Conservation (phyloP, 2,888 invertebrate species). For the Polietes domitor region DNA sequence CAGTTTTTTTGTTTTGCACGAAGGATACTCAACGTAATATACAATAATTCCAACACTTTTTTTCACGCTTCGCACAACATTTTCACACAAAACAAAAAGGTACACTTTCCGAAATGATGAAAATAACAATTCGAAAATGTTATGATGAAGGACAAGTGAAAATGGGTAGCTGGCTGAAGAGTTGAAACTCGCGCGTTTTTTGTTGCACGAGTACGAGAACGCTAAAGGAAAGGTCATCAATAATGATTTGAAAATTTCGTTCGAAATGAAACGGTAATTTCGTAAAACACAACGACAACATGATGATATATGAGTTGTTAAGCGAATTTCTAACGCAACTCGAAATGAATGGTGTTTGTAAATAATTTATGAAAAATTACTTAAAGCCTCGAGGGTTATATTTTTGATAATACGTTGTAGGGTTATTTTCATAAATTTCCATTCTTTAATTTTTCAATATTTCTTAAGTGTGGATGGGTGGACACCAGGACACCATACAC, state of each 20-base stretch:
- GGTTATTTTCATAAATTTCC: neutral
- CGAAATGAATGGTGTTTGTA: neutral
- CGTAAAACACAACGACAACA: conserved; percentile 33
- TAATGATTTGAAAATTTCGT: conserved; percentile 55
- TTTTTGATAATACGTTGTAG: neutral
- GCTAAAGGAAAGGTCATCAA: conserved; percentile 55
- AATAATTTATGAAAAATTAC: neutral
- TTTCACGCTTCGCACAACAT: neutral
- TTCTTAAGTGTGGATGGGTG: neutral
- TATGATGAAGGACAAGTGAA: conserved; percentile 57
- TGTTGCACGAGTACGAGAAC: neutral
- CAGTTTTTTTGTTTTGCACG: neutral
- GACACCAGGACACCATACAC: neutral
- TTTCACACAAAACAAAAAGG: conserved; percentile 27
- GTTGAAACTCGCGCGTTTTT: conserved; percentile 1
- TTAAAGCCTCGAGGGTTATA: neutral
- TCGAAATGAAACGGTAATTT: conserved; percentile 57
- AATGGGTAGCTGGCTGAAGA: conserved; percentile 3
- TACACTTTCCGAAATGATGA: conserved; percentile 38
- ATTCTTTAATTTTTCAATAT: neutral
- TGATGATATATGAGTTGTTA: conserved; percentile 55
- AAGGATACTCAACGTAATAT: neutral
- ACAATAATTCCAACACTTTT: conserved; percentile 54
- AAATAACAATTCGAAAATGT: conserved; percentile 51
- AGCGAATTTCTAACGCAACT: conserved; percentile 33